Evolutionary conservation across 2,797 vertebrate genomes (phyloP), one percentile per base, ranked within the genome.

Genomic region (Ctenosaura bakeri): DNA sequence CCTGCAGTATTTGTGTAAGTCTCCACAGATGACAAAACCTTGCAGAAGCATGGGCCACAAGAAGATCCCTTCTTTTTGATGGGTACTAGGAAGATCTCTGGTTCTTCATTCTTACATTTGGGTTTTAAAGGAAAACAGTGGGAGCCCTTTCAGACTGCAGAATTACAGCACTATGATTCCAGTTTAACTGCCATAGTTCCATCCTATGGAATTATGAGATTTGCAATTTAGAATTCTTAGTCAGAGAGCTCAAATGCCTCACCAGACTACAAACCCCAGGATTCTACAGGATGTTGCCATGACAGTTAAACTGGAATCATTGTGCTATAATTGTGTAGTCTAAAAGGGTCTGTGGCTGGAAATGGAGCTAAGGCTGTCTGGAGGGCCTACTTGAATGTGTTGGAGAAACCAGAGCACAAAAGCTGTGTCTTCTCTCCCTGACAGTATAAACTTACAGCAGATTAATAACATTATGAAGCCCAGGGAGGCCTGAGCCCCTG

Each of bases 1-100:
- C 97, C 97, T 0, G 95, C 96, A 9, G 88, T 98, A 78, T 83
- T 95, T 0, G 94, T 97, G 97, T 98, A 95, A 6, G 94, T 88
- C 13, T 79, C 35, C 14, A 14, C 71, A 83, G 35, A 35, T 1
- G 78, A 87, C 14, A 46, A 32, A 62, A 35, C 32, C 32, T 90
- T 74, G 69, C 16, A 81, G 6, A 14, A 82, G 24, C 54, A 22
- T 66, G 32, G 78, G 56, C 73, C 14, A 85, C 54, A 46, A 46
- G 42, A 46, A 46, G 42, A 46, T 7, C 1, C 2, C 64, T 24
- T 4, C 1, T 69, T 69, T 69, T 32, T 32, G 10, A 46, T 46
- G 2, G 26, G 38, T 52, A 26, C 56, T 50, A 59, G 35, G 29
- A 82, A n/a, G 18, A 46, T 56, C 18, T 32, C 12, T 87, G 20